A percentile compares a stretch with the other conserved stretches of the same genome.
Conservation (phyloP, 2,113 vertebrate species). For the Turnix velox region DNA sequence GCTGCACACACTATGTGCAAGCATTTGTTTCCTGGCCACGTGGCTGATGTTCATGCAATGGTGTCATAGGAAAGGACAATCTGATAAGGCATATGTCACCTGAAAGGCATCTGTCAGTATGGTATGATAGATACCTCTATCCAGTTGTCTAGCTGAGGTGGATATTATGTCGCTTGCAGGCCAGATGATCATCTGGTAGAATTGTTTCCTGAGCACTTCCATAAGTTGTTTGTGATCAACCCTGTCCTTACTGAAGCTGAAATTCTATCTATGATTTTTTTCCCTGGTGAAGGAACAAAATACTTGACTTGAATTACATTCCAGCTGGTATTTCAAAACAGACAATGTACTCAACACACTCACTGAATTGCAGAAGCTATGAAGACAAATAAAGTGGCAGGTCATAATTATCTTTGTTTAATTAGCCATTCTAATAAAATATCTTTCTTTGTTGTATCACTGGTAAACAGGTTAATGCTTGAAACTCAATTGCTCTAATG, state of each 20-base stretch:
- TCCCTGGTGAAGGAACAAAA: neutral
- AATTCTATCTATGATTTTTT: neutral
- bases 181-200: neutral
- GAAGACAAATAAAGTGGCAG: neutral
- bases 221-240: neutral
- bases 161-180: neutral
- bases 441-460: neutral
- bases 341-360: neutral
- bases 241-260: neutral
- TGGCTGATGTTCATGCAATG: neutral
- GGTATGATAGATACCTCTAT: neutral
- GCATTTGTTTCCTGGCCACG: neutral
- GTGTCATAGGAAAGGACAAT: neutral
- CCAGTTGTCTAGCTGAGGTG: neutral
- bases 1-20: neutral
- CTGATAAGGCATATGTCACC: neutral
- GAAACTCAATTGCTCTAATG: neutral
- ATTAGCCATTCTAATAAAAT: neutral
- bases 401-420: neutral
- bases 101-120: no score
- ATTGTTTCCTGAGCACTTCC: neutral
- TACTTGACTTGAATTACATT: neutral
- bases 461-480: neutral
- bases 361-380: neutral
- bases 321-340: neutral